Conservation (phyloP, 2,113 vertebrate species). For the Nyctereutes procyonoides region DNA sequence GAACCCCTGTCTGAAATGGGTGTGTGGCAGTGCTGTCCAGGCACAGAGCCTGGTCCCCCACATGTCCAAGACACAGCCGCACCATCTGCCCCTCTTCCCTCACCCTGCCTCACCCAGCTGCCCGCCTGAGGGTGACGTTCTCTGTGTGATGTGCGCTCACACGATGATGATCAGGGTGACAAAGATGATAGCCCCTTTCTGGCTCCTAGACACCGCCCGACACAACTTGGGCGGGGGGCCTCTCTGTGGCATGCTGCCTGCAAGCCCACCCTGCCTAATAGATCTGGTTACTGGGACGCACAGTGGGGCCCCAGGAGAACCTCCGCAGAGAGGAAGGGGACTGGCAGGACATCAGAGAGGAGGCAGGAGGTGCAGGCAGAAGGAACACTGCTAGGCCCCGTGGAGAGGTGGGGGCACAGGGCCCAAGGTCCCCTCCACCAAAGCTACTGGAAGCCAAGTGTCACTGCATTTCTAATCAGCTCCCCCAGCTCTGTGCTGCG, state of each 20-base stretch:
- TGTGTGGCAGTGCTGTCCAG: fast-evolving
- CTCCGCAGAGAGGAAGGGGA: neutral
- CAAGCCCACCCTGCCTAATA: neutral
- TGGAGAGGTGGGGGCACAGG: fast-evolving
- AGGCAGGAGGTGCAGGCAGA: fast-evolving
- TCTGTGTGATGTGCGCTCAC: fast-evolving
- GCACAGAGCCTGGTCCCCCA: neutral
- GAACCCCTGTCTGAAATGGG: neutral
- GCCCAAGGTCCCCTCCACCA: neutral
- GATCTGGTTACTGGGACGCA: neutral
- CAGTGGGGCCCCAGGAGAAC: neutral
- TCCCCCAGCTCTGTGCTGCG: neutral
- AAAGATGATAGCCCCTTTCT: neutral
- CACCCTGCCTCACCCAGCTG: neutral
- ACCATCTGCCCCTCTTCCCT: neutral
- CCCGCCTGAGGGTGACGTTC: fast-evolving
- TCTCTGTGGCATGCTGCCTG: neutral
- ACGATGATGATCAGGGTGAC: neutral
- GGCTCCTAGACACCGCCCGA: neutral
- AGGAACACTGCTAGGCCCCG: fast-evolving
- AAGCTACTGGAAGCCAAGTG: neutral
- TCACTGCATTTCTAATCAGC: slow-evolving; percentile 29
- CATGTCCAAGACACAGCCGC: neutral
- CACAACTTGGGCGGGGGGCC: neutral
- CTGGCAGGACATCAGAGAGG: neutral